Evolutionary conservation across 2,888 invertebrate species (phyloP), one percentile per base, ranked within the genome.

Genomic region (Papilio protenor): DNA sequence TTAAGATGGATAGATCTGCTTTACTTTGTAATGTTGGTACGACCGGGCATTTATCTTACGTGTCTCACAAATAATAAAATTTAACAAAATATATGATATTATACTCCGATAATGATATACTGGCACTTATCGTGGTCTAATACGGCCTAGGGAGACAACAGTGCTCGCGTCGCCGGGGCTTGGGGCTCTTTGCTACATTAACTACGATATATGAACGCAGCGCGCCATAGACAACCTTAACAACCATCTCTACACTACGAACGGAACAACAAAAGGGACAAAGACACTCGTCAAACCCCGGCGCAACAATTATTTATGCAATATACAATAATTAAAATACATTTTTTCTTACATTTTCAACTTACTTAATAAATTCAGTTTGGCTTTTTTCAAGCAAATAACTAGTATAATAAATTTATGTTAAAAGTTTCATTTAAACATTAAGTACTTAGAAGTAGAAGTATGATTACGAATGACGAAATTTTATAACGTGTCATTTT

Each of bases 351-450:
- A 94, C 89, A 92, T 89, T 92, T 93, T 93, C 94, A 91, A 93
- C 94, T 94, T 94, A 94, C 94, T 94, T 94, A 94, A 94, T 94
- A 94, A 94, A 94, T 94, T 95, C 95, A 94, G 93, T 95, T 95
- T 95, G 95, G 94, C 95, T 95, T 94, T 92, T 87, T 92, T 91
- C 94, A 95, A 95, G 95, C 95, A 94, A 94, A 94, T 95, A 94
- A 95, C 95, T 94, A 94, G 91, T 94, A 90, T 94, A 94, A 94
- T 94, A 94, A 93, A 93, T 94, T 93, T 94, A 94, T 92, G 90
- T 94, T 94, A 93, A 94, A 92, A 92, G 93, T 93, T 93, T 93
- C 93, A 93, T 92, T 94, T 94, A 93, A 94, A 93, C 90, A 85
- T 94, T 93, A 92, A 91, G 91, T 92, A 94, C 94, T 94, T 94